Evolutionary conservation across 2,888 invertebrate species (phyloP), one percentile per base, ranked within the genome.

Genomic region (Crioceris asparagi): DNA sequence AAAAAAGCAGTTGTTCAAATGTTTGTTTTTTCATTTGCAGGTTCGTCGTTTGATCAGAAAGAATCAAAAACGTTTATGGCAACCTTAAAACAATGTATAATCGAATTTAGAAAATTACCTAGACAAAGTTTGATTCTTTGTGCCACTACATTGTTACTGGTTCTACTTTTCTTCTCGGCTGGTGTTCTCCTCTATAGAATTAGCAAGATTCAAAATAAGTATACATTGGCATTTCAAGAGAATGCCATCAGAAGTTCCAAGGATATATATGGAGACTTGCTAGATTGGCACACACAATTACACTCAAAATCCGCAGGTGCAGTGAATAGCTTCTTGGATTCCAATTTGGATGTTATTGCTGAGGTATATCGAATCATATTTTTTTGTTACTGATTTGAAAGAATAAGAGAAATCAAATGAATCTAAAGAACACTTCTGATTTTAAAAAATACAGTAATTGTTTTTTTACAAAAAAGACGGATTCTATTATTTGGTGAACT

Each of bases 311-410:
- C 82, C 36, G 77, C 81, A 4, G 69, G 70, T 47, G 81, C 83
- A 53, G 73, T 83, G 48, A 79, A 82, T 62, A 74, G 75, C 49
- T 81, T 80, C 67, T 72, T 87, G 44, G 76, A 79, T 54, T 74
- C 78, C 47, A 85, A 86, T 70, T 71, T 86, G 50, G 72, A 85
- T 62, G 77, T 86, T 65, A 81, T 87, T 53, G 77, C 82, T 43
- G 84, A 83, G 77, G 86, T 83, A 62, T 38, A 38, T 30, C 3
- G 4, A 2, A 11, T 25, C n/a, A 23, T 23, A 23, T 7, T 23
- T 7, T n/a, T 7, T 25, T 11, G 4, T 25, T 3, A 25, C 11
- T 25, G 25, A 3, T 4, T 11, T 4, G n/a, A 25, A 12, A 2
- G 25, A 4, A 11, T n/a, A n/a, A n/a, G n/a, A n/a, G n/a, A n/a